Evolutionary conservation across 2,797 vertebrate genomes (phyloP).

Genomic region (Hafferia zeledoni): DNA sequence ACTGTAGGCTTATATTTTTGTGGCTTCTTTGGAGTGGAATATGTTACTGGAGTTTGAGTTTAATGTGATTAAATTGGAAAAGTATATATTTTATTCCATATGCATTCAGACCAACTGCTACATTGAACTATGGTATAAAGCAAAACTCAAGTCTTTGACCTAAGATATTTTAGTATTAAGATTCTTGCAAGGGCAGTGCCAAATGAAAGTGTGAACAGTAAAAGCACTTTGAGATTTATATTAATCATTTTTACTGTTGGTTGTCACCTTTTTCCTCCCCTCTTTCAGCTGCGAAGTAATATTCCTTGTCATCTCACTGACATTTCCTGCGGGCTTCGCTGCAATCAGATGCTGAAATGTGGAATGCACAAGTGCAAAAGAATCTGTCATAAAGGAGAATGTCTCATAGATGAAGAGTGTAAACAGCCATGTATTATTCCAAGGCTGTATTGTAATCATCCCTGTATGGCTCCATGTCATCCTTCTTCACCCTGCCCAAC

Average conservation of each 20-base stretch:
- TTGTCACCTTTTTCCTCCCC: background rate
- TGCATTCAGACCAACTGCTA: background rate
- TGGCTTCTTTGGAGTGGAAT: background rate
- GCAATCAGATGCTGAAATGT: slow-evolving; percentile 86
- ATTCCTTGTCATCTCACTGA: slow-evolving; percentile 96
- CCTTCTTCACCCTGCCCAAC: slow-evolving; percentile 84
- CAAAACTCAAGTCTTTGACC: background rate
- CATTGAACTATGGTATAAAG: background rate
- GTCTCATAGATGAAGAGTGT: slow-evolving; percentile 86
- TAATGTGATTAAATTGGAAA: background rate
- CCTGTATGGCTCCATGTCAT: slow-evolving; percentile 90
- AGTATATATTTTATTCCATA: background rate
- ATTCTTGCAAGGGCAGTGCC: background rate
- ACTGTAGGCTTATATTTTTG: background rate
- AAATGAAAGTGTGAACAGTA: background rate
- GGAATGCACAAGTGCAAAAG: slow-evolving; percentile 91
- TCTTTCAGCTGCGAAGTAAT: slow-evolving; percentile 90
- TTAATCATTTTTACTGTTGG: background rate
- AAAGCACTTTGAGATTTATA: background rate
- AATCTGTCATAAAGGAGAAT: slow-evolving; percentile 95
- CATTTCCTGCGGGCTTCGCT: slow-evolving; percentile 94
- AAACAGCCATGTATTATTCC: slow-evolving; percentile 87
- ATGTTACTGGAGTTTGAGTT: background rate
- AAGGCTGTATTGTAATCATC: slow-evolving; percentile 90
- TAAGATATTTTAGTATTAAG: background rate